phyloP scores from a whole-genome alignment of 1,140 invertebrate species.

The Sinella curviseta region DNA sequence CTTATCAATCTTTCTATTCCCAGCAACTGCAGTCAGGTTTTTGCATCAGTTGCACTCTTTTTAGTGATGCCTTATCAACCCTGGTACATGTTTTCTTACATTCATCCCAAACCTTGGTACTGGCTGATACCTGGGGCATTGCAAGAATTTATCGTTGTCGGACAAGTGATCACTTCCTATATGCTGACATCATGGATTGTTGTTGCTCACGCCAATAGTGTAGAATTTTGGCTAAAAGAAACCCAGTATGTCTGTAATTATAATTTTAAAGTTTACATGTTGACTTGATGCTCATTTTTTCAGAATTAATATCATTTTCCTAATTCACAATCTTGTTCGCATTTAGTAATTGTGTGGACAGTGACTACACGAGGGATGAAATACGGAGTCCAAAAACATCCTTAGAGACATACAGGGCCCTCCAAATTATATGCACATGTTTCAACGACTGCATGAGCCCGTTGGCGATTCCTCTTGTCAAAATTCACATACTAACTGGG shows the following conservation, averaged over 20 bases:
- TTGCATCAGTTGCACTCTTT: constrained; percentile 24
- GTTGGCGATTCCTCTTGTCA: constrained; percentile 30
- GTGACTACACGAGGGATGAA: constrained; percentile 11
- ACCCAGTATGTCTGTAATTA: background rate
- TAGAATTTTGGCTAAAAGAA: background rate
- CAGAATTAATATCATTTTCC: background rate
- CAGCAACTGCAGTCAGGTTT: constrained; percentile 24
- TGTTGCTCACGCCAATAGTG: constrained; percentile 16
- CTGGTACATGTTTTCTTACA: constrained; percentile 31
- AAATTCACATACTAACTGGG: constrained; percentile 23
- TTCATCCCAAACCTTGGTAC: constrained; percentile 31
- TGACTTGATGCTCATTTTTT: too few species aligned
- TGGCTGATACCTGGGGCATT: constrained; percentile 25
- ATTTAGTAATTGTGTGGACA: constrained; percentile 22
- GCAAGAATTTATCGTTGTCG: constrained; percentile 24
- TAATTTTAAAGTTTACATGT: too few species aligned
- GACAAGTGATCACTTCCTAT: constrained; percentile 8
- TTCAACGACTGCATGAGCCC: constrained; percentile 39
- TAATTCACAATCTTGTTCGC: background rate
- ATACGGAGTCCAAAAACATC: constrained; percentile 2
- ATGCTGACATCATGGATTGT: background rate
- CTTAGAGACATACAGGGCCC: background rate
- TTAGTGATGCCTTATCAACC: constrained; percentile 34
- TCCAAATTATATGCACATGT: constrained; percentile 27
- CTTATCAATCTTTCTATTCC: constrained; percentile 36